phyloP scores from a whole-genome alignment of 1,140 invertebrate genomes.

The Leptopilina clavipes region DNA sequence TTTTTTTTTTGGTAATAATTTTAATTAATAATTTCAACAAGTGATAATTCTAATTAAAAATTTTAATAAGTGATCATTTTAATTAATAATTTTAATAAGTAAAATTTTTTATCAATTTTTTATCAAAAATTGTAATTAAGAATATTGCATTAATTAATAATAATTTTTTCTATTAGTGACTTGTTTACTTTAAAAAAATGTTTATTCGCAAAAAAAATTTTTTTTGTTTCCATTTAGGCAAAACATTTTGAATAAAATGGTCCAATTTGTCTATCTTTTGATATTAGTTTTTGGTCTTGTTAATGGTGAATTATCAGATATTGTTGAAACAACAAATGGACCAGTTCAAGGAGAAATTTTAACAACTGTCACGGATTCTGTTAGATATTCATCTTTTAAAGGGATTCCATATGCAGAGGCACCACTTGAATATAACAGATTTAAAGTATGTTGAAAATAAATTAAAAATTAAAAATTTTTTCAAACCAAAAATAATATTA shows the following conservation, averaged over 20 bases:
- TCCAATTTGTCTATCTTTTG: background rate
- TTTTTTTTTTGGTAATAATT: no score
- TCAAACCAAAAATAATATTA: no score
- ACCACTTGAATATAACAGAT: constrained; percentile 53
- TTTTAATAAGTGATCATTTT: no score
- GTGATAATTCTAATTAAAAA: no score
- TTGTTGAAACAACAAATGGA: constrained; percentile 42
- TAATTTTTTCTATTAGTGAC: no score
- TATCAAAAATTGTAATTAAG: no score
- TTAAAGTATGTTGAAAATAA: constrained; percentile 46
- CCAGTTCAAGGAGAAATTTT: constrained; percentile 45
- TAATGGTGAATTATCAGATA: constrained; percentile 14
- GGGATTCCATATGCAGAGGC: constrained; percentile 62
- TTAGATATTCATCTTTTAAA: constrained; percentile 56
- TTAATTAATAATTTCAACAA: no score
- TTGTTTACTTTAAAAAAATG: no score
- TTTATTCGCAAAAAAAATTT: background rate
- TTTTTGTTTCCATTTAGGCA: background rate
- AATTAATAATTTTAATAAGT: no score
- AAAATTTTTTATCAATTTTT: no score
- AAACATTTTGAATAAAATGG: background rate
- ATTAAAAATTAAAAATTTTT: no score
- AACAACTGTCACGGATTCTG: constrained; percentile 44
- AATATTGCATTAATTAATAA: no score
- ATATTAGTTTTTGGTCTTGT: background rate